Percentiles rank a stretch among this genome's conserved stretches.
phyloP scores from a whole-genome alignment of 2,113 vertebrate species.

The Chaenocephalus aceratus region DNA sequence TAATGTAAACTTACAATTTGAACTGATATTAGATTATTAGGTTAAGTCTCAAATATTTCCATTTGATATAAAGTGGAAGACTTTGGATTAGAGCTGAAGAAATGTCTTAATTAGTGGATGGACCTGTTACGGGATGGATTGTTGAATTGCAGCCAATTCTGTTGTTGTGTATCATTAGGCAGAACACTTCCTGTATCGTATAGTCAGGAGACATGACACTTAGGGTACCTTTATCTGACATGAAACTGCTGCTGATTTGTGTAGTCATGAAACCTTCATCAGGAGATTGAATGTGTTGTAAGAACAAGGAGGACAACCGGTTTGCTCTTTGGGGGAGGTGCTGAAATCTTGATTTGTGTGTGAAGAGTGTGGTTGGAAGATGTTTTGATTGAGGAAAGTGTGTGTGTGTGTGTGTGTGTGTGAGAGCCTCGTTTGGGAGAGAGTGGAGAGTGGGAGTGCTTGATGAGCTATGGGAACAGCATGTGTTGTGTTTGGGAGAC shows the following conservation, averaged over 20 bases:
- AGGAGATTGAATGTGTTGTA: not conserved
- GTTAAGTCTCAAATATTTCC: not conserved
- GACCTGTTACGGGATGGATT: too few species aligned
- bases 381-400: not conserved
- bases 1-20: too few species aligned
- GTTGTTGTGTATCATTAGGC: too few species aligned
- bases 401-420: too few species aligned
- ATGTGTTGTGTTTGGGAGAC: slow-evolving; percentile 19
- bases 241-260: not conserved
- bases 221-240: not conserved
- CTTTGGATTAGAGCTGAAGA: not conserved
- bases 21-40: too few species aligned
- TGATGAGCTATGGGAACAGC: slow-evolving; percentile 31
- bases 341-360: not conserved
- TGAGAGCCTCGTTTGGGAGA: not conserved
- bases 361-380: slow-evolving; percentile 13
- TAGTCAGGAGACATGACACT: too few species aligned
- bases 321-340: too few species aligned
- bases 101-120: not conserved
- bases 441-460: not conserved
- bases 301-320: too few species aligned
- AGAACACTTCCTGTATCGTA: too few species aligned
- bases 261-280: not conserved
- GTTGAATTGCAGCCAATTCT: too few species aligned
- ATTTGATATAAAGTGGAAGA: not conserved